Conservation (phyloP, 2,797 vertebrate genomes). For the Lagorchestes hirsutus region DNA sequence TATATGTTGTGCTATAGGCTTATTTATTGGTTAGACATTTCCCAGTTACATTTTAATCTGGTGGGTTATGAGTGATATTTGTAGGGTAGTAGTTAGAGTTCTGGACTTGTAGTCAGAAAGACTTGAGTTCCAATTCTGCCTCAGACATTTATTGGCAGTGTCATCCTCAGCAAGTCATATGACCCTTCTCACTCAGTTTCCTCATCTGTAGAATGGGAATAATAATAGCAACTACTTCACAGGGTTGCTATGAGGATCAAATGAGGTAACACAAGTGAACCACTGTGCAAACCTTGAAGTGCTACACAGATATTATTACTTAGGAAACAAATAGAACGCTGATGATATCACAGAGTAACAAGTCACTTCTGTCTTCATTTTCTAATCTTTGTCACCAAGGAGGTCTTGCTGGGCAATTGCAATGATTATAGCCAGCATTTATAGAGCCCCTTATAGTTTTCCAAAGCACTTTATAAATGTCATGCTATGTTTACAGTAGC, state of each 20-base stretch:
- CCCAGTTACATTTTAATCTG: neutral
- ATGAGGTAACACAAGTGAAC: neutral
- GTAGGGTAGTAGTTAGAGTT: neutral
- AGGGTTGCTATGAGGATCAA: neutral
- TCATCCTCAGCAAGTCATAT: neutral
- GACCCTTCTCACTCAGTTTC: neutral
- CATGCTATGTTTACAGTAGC: neutral
- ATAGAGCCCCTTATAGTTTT: neutral
- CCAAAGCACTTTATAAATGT: neutral
- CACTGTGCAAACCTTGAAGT: neutral
- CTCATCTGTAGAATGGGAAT: neutral
- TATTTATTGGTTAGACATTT: neutral
- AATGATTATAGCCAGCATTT: neutral
- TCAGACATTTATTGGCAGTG: neutral
- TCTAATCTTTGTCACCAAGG: neutral
- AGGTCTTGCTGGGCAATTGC: neutral
- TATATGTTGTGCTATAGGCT: neutral
- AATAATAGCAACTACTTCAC: neutral
- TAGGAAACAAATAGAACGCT: neutral
- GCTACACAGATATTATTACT: neutral
- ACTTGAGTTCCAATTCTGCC: neutral
- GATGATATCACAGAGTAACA: neutral
- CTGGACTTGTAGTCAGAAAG: neutral
- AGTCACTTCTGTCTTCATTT: neutral
- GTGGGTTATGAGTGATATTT: neutral